These are phyloP conservation scores for Halcyon senegalensis DNA, from an alignment of 2,113 vertebrate species.

Conservation along the genomic window DNA sequence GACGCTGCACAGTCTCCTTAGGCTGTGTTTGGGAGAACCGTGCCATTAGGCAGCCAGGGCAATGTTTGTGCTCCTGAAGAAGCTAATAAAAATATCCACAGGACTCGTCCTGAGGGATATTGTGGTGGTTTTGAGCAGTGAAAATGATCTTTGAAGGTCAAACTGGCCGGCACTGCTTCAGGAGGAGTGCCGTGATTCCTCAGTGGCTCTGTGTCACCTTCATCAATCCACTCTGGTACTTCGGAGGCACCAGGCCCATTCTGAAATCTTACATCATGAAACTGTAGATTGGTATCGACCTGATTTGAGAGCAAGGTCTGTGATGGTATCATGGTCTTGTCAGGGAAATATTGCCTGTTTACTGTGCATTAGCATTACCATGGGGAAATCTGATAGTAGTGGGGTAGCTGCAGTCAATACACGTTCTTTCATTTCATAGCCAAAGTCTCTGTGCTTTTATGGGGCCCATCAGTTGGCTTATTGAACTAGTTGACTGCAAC, in stretches of 20 bases:
- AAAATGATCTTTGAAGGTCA: constrained; percentile 34
- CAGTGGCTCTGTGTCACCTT: background rate
- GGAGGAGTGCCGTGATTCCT: background rate
- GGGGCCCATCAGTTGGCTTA: background rate
- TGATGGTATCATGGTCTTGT: background rate
- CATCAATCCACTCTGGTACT: background rate
- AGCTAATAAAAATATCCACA: background rate
- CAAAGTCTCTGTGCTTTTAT: background rate
- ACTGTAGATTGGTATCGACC: constrained; percentile 14
- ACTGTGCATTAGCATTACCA: background rate
- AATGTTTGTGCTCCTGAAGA: background rate
- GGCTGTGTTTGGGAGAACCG: background rate
- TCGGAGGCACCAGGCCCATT: background rate
- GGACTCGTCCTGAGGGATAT: background rate
- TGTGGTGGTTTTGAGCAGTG: background rate
- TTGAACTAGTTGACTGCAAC: background rate
- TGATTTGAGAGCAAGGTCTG: background rate
- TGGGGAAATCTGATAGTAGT: background rate
- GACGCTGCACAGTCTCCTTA: background rate
- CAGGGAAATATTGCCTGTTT: background rate
- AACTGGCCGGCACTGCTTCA: background rate
- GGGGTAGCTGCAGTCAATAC: background rate
- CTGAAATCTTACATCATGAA: constrained; percentile 37
- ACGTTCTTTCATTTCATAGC: background rate
- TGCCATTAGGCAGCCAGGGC: background rate